A percentile compares a stretch with the other conserved stretches of the same genome.
phyloP scores from a whole-genome alignment of 2,888 invertebrate species.

The Pseudoips prasinana region DNA sequence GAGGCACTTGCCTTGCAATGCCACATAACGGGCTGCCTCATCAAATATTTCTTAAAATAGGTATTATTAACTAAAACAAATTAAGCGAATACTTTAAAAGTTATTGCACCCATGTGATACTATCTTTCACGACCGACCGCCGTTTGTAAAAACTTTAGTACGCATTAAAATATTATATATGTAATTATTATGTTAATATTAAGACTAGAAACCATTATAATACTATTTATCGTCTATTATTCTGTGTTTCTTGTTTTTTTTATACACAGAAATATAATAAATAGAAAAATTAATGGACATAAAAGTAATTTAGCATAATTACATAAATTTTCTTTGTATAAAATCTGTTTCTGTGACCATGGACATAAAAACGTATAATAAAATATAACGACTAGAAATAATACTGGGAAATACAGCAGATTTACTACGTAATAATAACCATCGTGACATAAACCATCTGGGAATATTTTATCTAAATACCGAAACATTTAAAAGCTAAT shows the following conservation, averaged over 20 bases:
- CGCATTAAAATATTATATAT: conserved; percentile 30
- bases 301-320: conserved; percentile 21
- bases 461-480: neutral
- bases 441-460: too few species aligned
- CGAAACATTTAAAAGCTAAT: conserved; percentile 39
- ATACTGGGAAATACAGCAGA: too few species aligned
- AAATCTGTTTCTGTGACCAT: conserved; percentile 13
- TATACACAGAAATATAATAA: too few species aligned
- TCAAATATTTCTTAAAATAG: too few species aligned
- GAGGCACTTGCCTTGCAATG: too few species aligned
- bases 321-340: conserved; percentile 12
- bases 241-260: conserved; percentile 2
- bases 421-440: too few species aligned
- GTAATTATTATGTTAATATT: conserved; percentile 34
- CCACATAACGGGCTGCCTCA: too few species aligned
- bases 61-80: too few species aligned
- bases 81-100: conserved; percentile 24
- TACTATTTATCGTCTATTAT: conserved; percentile 22
- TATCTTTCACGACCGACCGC: conserved; percentile 36
- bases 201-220: conserved; percentile 17
- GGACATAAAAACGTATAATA: conserved; percentile 8
- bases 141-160: conserved; percentile 24
- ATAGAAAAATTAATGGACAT: conserved; percentile 3
- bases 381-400: too few species aligned
- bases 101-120: conserved; percentile 43